Conservation (phyloP, 2,797 vertebrate genomes). For the Poeciliopsis infans region DNA sequence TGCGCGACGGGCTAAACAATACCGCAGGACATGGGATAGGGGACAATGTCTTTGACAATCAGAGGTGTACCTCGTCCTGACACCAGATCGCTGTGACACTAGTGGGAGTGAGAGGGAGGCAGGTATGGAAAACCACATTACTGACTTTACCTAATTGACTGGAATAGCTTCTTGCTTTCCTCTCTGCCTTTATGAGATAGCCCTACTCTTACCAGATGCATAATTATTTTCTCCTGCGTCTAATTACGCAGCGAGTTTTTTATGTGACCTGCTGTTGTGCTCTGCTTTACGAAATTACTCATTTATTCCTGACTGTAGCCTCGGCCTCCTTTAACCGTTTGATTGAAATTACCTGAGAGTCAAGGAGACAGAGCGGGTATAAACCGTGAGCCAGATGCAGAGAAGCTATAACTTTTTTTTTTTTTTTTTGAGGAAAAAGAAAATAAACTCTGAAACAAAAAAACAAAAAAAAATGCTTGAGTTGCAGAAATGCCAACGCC, state of each 20-base stretch:
- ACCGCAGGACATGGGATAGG: constrained; percentile 45
- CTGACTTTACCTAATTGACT: constrained; percentile 81
- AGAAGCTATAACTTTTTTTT: constrained; percentile 72
- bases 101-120: constrained; percentile 47
- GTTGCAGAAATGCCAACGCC: constrained; percentile 69
- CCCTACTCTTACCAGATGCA: constrained; percentile 72
- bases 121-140: constrained; percentile 80
- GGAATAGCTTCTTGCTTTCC: constrained; percentile 73
- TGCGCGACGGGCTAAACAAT: constrained; percentile 67
- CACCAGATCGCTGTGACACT: constrained; percentile 65
- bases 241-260: constrained; percentile 81
- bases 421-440: constrained; percentile 53
- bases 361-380: constrained; percentile 50
- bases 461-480: constrained; percentile 65
- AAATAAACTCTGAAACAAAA: constrained; percentile 57
- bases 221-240: constrained; percentile 81
- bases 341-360: constrained; percentile 62
- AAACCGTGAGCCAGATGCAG: constrained; percentile 53
- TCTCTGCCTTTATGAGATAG: constrained; percentile 71
- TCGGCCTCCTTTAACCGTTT: constrained; percentile 47
- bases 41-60: constrained; percentile 52
- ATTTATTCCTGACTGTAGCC: constrained; percentile 72
- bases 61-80: constrained; percentile 51
- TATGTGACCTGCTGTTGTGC: constrained; percentile 71
- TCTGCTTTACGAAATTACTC: constrained; percentile 73